Percentiles rank a stretch among this genome's conserved stretches.
Evolutionary conservation across 2,113 vertebrate genomes (phyloP).

Genomic region (Castor canadensis): DNA sequence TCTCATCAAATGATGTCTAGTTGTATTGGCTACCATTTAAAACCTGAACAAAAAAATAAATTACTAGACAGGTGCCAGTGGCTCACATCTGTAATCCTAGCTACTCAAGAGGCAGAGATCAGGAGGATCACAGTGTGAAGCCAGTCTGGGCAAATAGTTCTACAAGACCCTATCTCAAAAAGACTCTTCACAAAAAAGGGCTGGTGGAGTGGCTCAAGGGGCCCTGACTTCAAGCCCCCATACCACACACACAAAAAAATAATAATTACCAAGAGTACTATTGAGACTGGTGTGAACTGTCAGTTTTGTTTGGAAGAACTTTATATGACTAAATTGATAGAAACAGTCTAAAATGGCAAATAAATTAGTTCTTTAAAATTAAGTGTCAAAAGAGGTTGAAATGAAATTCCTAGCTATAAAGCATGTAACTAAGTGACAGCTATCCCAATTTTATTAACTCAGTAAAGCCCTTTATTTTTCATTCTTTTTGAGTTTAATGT

Average conservation of each 20-base stretch:
- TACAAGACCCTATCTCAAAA: too few species aligned
- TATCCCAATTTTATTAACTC: neutral
- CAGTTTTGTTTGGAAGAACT: neutral
- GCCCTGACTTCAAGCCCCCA: too few species aligned
- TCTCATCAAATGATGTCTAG: neutral
- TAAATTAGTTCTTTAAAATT: slow-evolving; percentile 14
- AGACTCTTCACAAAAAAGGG: too few species aligned
- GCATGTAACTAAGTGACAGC: neutral
- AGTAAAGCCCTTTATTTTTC: neutral
- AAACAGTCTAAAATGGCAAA: neutral
- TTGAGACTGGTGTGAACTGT: neutral
- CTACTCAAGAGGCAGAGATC: too few species aligned
- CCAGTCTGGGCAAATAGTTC: too few species aligned
- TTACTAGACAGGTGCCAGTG: too few species aligned
- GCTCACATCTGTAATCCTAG: too few species aligned
- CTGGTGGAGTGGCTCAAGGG: too few species aligned
- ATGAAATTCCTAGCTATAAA: neutral
- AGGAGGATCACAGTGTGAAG: too few species aligned
- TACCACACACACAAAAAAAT: too few species aligned
- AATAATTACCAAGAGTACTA: neutral
- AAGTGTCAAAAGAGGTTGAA: neutral
- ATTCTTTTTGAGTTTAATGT: neutral
- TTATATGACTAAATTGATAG: neutral
- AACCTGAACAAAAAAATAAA: neutral
- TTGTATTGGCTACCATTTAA: neutral